A percentile compares a stretch with the other conserved stretches of the same genome.
phyloP scores from a whole-genome alignment of 2,888 invertebrate genomes.

The Drosophila sordidapex region DNA sequence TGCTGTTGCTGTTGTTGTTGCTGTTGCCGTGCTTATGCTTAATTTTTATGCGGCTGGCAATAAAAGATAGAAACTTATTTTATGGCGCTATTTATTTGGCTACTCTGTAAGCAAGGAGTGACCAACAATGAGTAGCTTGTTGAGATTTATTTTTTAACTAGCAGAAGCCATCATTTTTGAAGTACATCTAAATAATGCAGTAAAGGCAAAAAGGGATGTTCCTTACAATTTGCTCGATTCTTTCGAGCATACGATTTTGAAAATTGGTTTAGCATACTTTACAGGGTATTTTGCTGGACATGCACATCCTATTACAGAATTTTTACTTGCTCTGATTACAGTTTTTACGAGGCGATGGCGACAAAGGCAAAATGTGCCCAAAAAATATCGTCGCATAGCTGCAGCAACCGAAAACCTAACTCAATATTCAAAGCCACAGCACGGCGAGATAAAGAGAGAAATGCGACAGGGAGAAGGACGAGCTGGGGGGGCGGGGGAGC shows the following conservation, averaged over 20 bases:
- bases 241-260: not conserved
- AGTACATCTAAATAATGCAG: not conserved
- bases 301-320: not conserved
- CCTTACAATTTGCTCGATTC: not conserved
- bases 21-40: constrained; percentile 51
- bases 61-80: constrained; percentile 80
- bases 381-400: constrained; percentile 51
- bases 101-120: constrained; percentile 9
- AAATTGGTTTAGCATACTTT: not conserved
- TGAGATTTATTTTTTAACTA: not conserved
- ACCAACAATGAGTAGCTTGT: not conserved
- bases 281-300: constrained; percentile 16
- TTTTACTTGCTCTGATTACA: constrained; percentile 68
- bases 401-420: constrained; percentile 64
- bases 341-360: constrained; percentile 74
- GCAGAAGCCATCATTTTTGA: not conserved
- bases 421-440: constrained; percentile 75
- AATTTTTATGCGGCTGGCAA: constrained; percentile 70
- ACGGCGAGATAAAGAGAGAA: constrained; percentile 14
- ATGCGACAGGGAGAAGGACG: not conserved
- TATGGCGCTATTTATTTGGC: constrained; percentile 78
- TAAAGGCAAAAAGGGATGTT: not conserved
- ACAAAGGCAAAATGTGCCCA: constrained; percentile 54
- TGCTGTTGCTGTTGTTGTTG: constrained; percentile 27
- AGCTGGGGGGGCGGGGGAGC: not conserved